Base-by-base conservation (phyloP, 2,113 vertebrate genomes). In the Dermatemys mawii region DNA sequence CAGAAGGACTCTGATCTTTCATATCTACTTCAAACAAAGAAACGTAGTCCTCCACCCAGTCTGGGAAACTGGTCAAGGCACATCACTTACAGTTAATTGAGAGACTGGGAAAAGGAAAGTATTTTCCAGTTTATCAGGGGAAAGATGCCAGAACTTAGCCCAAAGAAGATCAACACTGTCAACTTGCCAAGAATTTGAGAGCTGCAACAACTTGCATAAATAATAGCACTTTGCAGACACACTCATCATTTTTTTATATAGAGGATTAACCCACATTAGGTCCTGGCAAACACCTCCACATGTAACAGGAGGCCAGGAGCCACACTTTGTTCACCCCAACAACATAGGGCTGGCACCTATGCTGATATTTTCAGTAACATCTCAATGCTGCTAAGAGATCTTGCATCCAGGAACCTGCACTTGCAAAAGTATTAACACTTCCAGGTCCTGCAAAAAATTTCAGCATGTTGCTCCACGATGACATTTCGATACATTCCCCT, bases 11-110 rank as follows among this genome's bases (percentile, higher is more conserved):
- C 51, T 32, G 29, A 4, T 35, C 60, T 83, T 83, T 81, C 93
- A 54, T 70, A 79, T 22, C n/a, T 0, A 1, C 80, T 90, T 67
- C 60, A 57, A 55, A 53, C 49, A 41, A 12, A 0, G 21, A 6
- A 29, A 6, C 4, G 8, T 21, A 8, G 32, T 13, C 49, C 22
- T 35, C 41, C 0, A 12, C 41, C 46, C 11, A 41, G 50, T 2
- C 53, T 3, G 35, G 48, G 46, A 6, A 26, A 12, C 13, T 0
- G 50, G 27, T 87, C 10, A 0, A 26, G 16, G 87, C 86, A 79
- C 2, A 82, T 7, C n/a, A 2, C 49, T 10, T 0, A 12, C 27
- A 6, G 12, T n/a, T 1, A 3, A 3, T 63, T 1, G 78, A 7
- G 50, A 14, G 14, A 38, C 10, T 6, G 44, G 24, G 2, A 11